Evolutionary conservation across 2,888 invertebrate genomes (phyloP), one percentile per base, ranked within the genome.

Genomic region (Drosophila leonis): DNA sequence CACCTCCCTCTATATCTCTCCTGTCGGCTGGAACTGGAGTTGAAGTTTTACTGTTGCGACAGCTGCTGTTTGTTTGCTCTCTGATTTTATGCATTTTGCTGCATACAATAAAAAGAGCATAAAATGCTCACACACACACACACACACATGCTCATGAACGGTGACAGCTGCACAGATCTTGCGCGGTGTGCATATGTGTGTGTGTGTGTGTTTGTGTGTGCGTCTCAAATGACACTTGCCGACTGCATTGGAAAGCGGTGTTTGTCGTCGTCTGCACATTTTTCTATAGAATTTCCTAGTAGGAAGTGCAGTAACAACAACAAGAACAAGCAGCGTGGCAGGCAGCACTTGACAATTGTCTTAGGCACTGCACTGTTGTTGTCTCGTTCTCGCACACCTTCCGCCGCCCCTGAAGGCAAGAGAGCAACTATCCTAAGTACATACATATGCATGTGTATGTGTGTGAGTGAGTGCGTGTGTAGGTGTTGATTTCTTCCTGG

Each of bases 171-270:
- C 82, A 61, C 33, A 65, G 65, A 72, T 66, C 65, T 20, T 59
- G 37, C 15, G 33, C 57, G 13, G 7, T 18, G 18, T 41, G 41
- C 18, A 18, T 41, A 18, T 41, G 20, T 52, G 35, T 39, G 20
- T 75, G 39, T 31, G 37, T 65, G 51, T 68, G 63, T 70, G 39
- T 68, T 13, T 72, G 72, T 71, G 69, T 67, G 76, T 82, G 72
- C 72, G 80, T 83, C 88, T 84, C 87, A 85, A 85, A 85, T 85
- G 87, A 88, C 84, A 81, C 87, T 85, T 88, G 88, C 86, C 82
- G 73, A 27, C 57, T 82, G 61, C 65, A 65, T 60, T 61, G 75
- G 49, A 48, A 48, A 55, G 44, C 52, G 71, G 41, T 42, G 51
- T 27, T 46, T 42, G 51, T 27, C 42, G 54, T 62, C 42, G 67